Evolutionary conservation across 2,113 vertebrate genomes (phyloP).

Genomic region (Amblyopsis rosae): DNA sequence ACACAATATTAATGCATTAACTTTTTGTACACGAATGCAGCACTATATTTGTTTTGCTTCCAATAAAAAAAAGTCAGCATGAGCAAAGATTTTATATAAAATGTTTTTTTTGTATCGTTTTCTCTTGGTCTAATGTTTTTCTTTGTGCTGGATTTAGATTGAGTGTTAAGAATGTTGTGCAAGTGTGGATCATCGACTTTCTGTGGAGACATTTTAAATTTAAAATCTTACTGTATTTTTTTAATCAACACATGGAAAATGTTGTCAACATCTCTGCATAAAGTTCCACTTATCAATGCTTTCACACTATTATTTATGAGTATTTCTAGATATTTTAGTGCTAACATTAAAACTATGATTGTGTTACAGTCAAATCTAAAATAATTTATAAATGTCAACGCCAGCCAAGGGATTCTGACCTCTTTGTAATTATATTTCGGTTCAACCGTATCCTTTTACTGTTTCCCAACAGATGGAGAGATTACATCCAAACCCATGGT

Average conservation of each 20-base stretch:
- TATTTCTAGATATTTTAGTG: no score
- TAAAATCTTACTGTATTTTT: background rate
- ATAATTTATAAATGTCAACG: background rate
- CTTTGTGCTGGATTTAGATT: conserved; percentile 14
- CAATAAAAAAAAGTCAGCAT: conserved; percentile 25
- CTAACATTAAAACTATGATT: no score
- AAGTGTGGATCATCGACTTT: background rate
- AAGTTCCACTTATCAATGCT: conserved; percentile 1
- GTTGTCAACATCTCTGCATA: background rate
- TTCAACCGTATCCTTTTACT: conserved; percentile 18
- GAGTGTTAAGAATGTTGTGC: background rate
- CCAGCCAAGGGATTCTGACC: background rate
- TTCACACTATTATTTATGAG: background rate
- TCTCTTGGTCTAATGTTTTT: background rate
- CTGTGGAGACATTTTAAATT: background rate
- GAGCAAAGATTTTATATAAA: conserved; percentile 17
- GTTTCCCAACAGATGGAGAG: conserved; percentile 84
- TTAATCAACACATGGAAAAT: background rate
- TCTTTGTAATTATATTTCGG: conserved; percentile 13
- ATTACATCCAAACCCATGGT: conserved; percentile 98
- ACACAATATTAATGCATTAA: background rate
- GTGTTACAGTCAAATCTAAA: background rate
- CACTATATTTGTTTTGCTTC: background rate
- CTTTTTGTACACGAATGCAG: conserved; percentile 21
- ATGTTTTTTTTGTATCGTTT: background rate